Evolutionary conservation across 1,140 invertebrate species (phyloP).

Genomic region (Diorhabda sublineata): DNA sequence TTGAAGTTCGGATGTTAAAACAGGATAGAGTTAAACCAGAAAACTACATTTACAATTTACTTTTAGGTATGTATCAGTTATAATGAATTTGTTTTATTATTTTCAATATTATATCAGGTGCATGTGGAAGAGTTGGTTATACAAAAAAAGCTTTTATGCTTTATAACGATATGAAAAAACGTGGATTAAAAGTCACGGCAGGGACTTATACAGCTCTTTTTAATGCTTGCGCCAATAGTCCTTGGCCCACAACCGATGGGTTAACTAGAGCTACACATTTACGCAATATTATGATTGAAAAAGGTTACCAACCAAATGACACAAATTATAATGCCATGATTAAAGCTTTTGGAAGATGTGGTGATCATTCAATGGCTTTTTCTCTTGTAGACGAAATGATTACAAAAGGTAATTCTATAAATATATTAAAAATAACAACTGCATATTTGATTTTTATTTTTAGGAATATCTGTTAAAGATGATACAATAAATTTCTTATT

Average conservation of each 20-base stretch:
- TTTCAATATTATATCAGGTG: constrained; percentile 44
- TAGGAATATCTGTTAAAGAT: constrained; percentile 54
- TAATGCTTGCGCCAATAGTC: constrained; percentile 81
- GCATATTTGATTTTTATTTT: neutral
- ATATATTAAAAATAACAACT: neutral
- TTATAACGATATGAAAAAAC: constrained; percentile 76
- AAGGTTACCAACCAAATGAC: constrained; percentile 64
- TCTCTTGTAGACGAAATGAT: constrained; percentile 79
- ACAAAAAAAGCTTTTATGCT: constrained; percentile 79
- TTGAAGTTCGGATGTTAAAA: constrained; percentile 69
- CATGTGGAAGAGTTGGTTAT: constrained; percentile 75
- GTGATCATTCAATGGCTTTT: constrained; percentile 72
- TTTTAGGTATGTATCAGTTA: constrained; percentile 53
- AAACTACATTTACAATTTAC: constrained; percentile 72
- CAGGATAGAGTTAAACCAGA: constrained; percentile 73
- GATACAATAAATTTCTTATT: constrained; percentile 77
- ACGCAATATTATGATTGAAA: constrained; percentile 63
- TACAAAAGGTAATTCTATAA: constrained; percentile 48
- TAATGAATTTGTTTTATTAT: neutral
- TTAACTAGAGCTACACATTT: constrained; percentile 62
- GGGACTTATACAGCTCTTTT: constrained; percentile 80
- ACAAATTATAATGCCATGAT: constrained; percentile 85
- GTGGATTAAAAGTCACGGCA: constrained; percentile 60
- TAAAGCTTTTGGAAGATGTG: constrained; percentile 82
- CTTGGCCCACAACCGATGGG: constrained; percentile 57